Conservation (phyloP, 2,888 invertebrate genomes). For the Dasysyrphus tricinctus region DNA sequence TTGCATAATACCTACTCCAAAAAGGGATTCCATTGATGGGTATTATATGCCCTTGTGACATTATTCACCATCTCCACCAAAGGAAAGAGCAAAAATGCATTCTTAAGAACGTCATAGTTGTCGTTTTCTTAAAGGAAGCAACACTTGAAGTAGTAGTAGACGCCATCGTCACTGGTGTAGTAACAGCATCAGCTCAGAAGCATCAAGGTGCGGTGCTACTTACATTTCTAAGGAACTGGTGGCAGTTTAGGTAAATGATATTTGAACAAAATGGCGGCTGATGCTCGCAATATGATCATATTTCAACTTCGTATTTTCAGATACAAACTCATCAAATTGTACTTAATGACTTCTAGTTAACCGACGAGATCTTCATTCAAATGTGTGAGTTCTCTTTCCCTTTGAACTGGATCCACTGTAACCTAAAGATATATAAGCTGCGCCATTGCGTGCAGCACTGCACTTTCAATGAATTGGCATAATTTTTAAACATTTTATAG, state of each 20-base stretch:
- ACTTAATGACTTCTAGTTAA: too few relatives aligned
- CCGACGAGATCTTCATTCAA: too few relatives aligned
- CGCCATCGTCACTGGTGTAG: neutral
- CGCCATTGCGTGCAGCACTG: too few relatives aligned
- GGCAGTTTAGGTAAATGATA: neutral
- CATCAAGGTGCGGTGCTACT: neutral
- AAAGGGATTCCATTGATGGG: slow-evolving; percentile 18
- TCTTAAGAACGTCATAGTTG: slow-evolving; percentile 4
- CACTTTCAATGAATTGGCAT: too few relatives aligned
- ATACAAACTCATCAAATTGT: too few relatives aligned
- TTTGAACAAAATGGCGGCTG: too few relatives aligned
- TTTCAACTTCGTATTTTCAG: too few relatives aligned
- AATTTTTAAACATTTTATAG: too few relatives aligned
- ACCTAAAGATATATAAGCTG: too few relatives aligned
- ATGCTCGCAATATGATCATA: too few relatives aligned
- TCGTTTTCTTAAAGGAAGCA: neutral
- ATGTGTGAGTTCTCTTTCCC: too few relatives aligned
- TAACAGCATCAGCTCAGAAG: neutral
- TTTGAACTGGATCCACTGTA: too few relatives aligned
- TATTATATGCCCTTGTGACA: slow-evolving; percentile 25
- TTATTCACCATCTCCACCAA: neutral
- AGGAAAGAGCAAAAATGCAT: slow-evolving; percentile 26
- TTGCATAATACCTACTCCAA: slow-evolving; percentile 17
- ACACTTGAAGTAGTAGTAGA: slow-evolving; percentile 1
- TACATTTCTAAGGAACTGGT: neutral